These are phyloP conservation scores for Tetropium fuscum DNA, from an alignment of 2,888 invertebrate species.

Conservation along the genomic window DNA sequence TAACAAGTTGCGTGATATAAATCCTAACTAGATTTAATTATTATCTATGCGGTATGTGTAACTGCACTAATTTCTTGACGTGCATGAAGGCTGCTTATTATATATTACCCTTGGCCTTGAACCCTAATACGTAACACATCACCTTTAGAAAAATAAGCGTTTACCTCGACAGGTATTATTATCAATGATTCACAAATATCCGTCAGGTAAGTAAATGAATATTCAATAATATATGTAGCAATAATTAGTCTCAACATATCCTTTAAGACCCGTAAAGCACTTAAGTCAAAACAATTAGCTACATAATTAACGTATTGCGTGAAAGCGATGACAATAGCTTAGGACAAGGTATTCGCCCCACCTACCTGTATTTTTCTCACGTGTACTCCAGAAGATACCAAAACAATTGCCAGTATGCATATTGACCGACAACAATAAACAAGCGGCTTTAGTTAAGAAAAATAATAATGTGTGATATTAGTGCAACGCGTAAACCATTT, in stretches of 20 bases:
- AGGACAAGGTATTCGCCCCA: slow-evolving; percentile 59
- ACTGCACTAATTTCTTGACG: neutral
- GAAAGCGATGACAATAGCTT: slow-evolving; percentile 41
- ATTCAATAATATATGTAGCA: neutral
- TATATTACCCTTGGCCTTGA: slow-evolving; percentile 9
- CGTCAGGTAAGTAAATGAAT: slow-evolving; percentile 3
- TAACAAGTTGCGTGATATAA: too few species aligned
- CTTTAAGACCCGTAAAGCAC: slow-evolving; percentile 25
- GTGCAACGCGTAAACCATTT: slow-evolving; percentile 48
- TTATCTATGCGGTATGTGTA: too few species aligned
- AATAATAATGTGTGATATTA: slow-evolving; percentile 59
- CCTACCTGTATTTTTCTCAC: slow-evolving; percentile 55
- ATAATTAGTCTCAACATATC: slow-evolving; percentile 10
- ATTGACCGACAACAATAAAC: slow-evolving; percentile 49
- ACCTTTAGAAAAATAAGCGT: slow-evolving; percentile 14
- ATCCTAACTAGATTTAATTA: too few species aligned
- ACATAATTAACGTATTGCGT: slow-evolving; percentile 22
- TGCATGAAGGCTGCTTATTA: neutral
- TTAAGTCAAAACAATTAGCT: slow-evolving; percentile 20
- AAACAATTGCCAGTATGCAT: slow-evolving; percentile 55
- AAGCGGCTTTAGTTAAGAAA: slow-evolving; percentile 33
- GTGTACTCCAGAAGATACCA: slow-evolving; percentile 55
- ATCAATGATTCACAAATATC: slow-evolving; percentile 19
- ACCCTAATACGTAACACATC: slow-evolving; percentile 15
- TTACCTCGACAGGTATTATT: slow-evolving; percentile 19